These are phyloP conservation scores for Drosophila obscura DNA, from an alignment of 1,140 invertebrate species.

Conservation along the genomic window DNA sequence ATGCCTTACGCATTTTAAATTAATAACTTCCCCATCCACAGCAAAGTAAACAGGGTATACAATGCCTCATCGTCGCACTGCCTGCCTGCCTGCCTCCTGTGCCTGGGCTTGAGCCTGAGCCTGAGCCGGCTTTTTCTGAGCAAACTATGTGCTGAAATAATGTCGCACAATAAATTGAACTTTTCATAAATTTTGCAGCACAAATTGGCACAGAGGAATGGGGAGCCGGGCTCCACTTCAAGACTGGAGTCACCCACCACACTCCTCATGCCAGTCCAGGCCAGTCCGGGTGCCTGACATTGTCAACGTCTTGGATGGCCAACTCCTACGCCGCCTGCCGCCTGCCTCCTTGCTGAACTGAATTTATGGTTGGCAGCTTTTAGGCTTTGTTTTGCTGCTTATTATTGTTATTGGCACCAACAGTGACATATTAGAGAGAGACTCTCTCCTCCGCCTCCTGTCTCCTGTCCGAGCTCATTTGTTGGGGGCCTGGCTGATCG, in stretches of 20 bases:
- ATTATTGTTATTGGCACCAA: conserved; percentile 82
- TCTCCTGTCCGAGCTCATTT: conserved; percentile 69
- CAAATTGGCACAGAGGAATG: conserved; percentile 61
- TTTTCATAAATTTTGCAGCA: conserved; percentile 78
- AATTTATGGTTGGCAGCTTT: conserved; percentile 81
- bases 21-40: conserved; percentile 16
- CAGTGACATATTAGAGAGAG: conserved; percentile 78
- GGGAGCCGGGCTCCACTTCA: conserved; percentile 2
- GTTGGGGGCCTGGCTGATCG: conserved; percentile 49
- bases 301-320: conserved; percentile 70
- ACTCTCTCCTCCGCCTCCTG: conserved; percentile 16
- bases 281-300: conserved; percentile 45
- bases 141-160: conserved; percentile 70
- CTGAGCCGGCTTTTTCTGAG: neutral
- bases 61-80: too few relatives aligned
- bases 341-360: conserved; percentile 29
- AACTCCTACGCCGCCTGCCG: conserved; percentile 6
- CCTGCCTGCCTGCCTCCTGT: too few relatives aligned
- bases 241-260: neutral
- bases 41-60: conserved; percentile 13
- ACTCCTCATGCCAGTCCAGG: conserved; percentile 5
- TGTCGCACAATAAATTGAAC: conserved; percentile 78
- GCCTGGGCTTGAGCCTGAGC: too few relatives aligned
- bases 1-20: conserved; percentile 41
- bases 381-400: conserved; percentile 82